Evolutionary conservation across 2,888 invertebrate species (phyloP).

Genomic region (Aelia acuminata): DNA sequence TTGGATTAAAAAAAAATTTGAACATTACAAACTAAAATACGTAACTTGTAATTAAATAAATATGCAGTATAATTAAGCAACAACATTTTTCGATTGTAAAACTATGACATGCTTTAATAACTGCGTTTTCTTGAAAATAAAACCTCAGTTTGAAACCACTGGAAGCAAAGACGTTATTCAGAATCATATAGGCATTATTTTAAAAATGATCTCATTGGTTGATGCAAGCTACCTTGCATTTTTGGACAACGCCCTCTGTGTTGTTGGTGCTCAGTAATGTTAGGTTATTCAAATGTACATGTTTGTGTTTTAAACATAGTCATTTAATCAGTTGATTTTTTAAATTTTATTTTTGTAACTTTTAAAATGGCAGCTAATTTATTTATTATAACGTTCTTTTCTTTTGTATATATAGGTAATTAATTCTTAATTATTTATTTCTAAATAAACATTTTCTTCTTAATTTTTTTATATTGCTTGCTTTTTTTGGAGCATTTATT

Average conservation of each 20-base stretch:
- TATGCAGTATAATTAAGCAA: too few species aligned
- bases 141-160: too few species aligned
- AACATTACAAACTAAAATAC: too few species aligned
- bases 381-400: conserved; percentile 1
- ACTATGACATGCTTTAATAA: too few species aligned
- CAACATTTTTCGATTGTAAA: too few species aligned
- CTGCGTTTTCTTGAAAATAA: too few species aligned
- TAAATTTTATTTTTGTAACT: not conserved
- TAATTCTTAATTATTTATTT: not conserved
- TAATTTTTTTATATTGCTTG: not conserved
- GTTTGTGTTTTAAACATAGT: conserved; percentile 19
- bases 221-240: not conserved
- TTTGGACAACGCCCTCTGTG: conserved; percentile 56
- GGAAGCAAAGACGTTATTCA: too few species aligned
- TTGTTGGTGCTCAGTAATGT: conserved; percentile 43
- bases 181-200: too few species aligned
- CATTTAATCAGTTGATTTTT: not conserved
- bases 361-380: conserved; percentile 21
- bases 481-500: not conserved
- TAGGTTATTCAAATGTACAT: not conserved
- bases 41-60: too few species aligned
- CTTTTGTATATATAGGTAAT: not conserved
- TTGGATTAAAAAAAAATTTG: too few species aligned
- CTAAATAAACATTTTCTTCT: too few species aligned
- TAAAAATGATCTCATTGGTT: too few species aligned